phyloP scores from a whole-genome alignment of 1,140 invertebrate species.

The Philaenus spumarius region DNA sequence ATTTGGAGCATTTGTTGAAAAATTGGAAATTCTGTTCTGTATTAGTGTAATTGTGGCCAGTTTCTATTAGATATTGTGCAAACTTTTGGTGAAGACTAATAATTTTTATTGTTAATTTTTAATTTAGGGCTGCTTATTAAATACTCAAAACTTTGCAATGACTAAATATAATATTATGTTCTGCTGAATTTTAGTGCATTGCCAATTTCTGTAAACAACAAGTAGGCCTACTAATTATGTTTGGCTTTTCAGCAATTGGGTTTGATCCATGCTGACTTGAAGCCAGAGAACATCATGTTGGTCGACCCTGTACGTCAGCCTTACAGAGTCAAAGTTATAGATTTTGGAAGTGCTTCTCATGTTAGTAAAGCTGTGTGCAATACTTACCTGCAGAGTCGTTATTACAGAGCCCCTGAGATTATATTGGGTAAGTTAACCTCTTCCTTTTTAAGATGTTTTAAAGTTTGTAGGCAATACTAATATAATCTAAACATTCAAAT shows the following conservation, averaged over 20 bases:
- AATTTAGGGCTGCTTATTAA: no score
- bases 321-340: conserved; percentile 96
- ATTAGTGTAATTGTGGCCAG: no score
- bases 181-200: not conserved
- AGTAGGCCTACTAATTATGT: conserved; percentile 15
- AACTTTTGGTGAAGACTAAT: no score
- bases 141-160: not conserved
- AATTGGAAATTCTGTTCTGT: no score
- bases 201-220: not conserved
- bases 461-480: no score
- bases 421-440: conserved; percentile 79
- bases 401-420: conserved; percentile 98
- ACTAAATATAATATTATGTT: not conserved
- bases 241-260: conserved; percentile 93
- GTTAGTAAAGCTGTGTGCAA: conserved; percentile 99
- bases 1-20: no score
- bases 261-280: conserved; percentile 98
- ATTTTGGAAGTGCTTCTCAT: conserved; percentile 98
- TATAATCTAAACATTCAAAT: no score
- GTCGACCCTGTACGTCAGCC: conserved; percentile 96
- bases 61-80: no score
- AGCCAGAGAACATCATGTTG: conserved; percentile 99
- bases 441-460: no score
- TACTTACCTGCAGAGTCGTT: conserved; percentile 97
- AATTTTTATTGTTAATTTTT: no score